Evolutionary conservation across 2,113 vertebrate species (phyloP), one percentile per base, ranked within the genome.

Genomic region (Chaetorhynchus papuensis): DNA sequence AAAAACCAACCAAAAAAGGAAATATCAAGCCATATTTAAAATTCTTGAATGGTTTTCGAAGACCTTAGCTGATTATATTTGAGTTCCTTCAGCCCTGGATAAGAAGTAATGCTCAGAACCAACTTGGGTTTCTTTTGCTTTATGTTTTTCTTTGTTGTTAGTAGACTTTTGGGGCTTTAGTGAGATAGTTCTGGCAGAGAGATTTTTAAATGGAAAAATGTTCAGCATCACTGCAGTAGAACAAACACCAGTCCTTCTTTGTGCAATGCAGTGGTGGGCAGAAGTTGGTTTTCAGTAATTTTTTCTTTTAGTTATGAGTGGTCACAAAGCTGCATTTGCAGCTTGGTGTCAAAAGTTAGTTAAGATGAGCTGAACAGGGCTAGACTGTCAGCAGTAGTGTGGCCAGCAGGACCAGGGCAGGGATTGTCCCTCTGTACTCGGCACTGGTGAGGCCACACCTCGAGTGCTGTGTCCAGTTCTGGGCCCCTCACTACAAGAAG

Each of bases 351-450:
- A 13, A 3, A 83, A 50, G 49, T 39, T 80, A 14, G 21, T 76
- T 60, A 8, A 6, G 37, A 12, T 61, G 66, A 69, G 28, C 41
- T 45, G 37, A 69, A 17, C 8, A 45, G n/a, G 45, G 28, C 24
- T n/a, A 5, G 15, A 1, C 45, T 45, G 39, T 39, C 54, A 78
- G 28, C 22, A 39, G 0, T 24, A 7, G 1, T 10, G 13, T 63
- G 24, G 15, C 56, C 75, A 47, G 28, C 0, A 87, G 41, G 20
- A 31, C 15, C 20, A 18, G 41, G 47, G 13, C 74, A 79, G 41
- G 6, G 65, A 47, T 11, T 33, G 39, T 39, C 10, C 63, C 22
- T 10, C 47, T 61, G 28, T 44, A 5, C 52, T 18, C 0, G 0
- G 52, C 47, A 11, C 28, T 45, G 74, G 8, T 53, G 23, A 1